Evolutionary conservation across 2,113 vertebrate species (phyloP).

Genomic region (Ivindomyrus marchei): DNA sequence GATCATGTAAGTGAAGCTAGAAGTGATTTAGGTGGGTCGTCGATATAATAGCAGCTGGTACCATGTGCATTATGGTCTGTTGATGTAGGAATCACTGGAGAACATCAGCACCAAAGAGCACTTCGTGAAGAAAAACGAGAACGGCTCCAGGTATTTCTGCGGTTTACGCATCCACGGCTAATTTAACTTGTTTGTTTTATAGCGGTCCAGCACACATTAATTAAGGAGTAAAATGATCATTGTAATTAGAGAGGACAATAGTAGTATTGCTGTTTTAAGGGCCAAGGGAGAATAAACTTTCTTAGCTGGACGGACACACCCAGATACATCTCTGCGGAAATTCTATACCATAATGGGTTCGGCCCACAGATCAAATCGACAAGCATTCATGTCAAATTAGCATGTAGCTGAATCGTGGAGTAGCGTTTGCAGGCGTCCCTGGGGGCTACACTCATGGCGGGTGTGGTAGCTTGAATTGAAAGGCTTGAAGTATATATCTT

Average conservation of each 20-base stretch:
- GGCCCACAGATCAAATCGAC: background rate
- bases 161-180: background rate
- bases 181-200: background rate
- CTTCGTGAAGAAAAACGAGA: slow-evolving; percentile 12
- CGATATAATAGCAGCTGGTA: background rate
- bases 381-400: background rate
- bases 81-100: slow-evolving; percentile 55
- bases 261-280: background rate
- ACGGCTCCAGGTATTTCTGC: slow-evolving; percentile 17
- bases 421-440: background rate
- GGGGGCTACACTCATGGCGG: background rate
- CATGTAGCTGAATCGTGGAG: background rate
- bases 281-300: background rate
- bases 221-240: background rate
- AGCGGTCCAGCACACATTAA: background rate
- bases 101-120: slow-evolving; percentile 39
- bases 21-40: background rate
- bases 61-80: slow-evolving; percentile 10
- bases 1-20: background rate
- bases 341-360: background rate
- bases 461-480: background rate
- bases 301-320: background rate
- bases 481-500: background rate
- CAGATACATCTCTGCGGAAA: background rate
- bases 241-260: background rate